Evolutionary conservation across 2,113 vertebrate genomes (phyloP), one percentile per base, ranked within the genome.

Genomic region (Chlamydotis undulata): DNA sequence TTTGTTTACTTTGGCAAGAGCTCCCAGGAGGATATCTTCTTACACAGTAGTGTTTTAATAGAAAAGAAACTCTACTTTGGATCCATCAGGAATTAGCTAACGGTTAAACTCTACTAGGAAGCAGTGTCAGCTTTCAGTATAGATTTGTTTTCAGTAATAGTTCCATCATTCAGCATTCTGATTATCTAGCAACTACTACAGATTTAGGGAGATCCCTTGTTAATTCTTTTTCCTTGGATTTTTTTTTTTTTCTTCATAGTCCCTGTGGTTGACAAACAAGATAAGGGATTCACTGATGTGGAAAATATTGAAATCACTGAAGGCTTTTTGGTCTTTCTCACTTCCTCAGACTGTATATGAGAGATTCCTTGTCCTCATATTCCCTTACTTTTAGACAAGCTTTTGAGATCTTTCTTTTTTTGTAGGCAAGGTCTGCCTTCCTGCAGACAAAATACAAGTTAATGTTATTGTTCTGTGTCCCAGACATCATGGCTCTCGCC

Each of bases 241-340:
- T 13, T 56, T 56, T 26, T 26, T 39, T 21, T 26, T 49, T 24
- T 77, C 39, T 56, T 3, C 33, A 59, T 67, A 61, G 76, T 89
- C 49, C 10, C n/a, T 45, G 39, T 64, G 89, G 53, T 90, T 96
- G 83, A 92, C 61, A 94, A 96, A 95, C 71, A 92, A 94, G 73
- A 89, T 93, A 96, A 94, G 69, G 73, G 41, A 71, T 69, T 84
- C 80, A 55, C 49, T 76, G 83, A 61, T 93, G 88, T 64, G 80
- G 90, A 96, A 96, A 96, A 81, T 84, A 82, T 15, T 90, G 76
- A 94, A 96, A 94, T 94, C 86, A 89, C 83, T 94, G 57, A 69
- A 90, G 83, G 69, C 73, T 94, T 95, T 75, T 75, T 93, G 45
- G 43, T 89, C 64, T 96, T 90, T 92, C 82, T 94, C 64, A 80